A percentile compares a stretch with the other conserved stretches of the same genome.
Evolutionary conservation across 2,113 vertebrate genomes (phyloP).

Genomic region (Nycticebus coucang): DNA sequence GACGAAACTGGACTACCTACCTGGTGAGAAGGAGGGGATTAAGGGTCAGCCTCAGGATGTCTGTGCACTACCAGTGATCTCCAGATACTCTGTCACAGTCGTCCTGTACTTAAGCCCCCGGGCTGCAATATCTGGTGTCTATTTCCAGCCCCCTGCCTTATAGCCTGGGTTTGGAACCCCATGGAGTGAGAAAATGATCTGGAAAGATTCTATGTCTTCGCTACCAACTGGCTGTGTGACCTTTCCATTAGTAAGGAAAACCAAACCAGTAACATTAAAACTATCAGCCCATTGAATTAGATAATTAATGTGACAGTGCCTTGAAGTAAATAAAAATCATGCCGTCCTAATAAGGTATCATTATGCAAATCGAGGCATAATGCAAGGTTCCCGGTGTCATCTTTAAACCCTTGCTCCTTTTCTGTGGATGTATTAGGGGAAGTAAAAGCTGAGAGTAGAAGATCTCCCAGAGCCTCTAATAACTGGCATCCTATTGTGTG

Average conservation of each 20-base stretch:
- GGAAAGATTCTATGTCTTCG: slow-evolving; percentile 10
- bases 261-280: slow-evolving; percentile 56
- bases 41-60: not conserved
- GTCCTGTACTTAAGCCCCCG: not conserved
- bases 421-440: not conserved
- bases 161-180: not conserved
- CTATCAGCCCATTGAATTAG: slow-evolving; percentile 7
- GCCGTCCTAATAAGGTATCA: slow-evolving; percentile 51
- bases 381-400: slow-evolving; percentile 25
- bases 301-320: slow-evolving; percentile 53
- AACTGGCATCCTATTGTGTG: not conserved
- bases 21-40: not conserved
- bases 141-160: not conserved
- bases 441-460: not conserved
- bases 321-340: slow-evolving; percentile 64
- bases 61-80: not conserved
- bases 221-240: slow-evolving; percentile 8
- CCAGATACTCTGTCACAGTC: not conserved
- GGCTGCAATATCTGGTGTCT: not conserved
- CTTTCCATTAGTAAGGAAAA: slow-evolving; percentile 43
- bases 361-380: slow-evolving; percentile 66
- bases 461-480: slow-evolving; percentile 1
- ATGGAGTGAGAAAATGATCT: not conserved
- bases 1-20: not conserved
- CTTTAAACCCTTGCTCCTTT: not conserved